Base-by-base conservation (phyloP, 2,797 vertebrate species). In the Todus mexicanus region DNA sequence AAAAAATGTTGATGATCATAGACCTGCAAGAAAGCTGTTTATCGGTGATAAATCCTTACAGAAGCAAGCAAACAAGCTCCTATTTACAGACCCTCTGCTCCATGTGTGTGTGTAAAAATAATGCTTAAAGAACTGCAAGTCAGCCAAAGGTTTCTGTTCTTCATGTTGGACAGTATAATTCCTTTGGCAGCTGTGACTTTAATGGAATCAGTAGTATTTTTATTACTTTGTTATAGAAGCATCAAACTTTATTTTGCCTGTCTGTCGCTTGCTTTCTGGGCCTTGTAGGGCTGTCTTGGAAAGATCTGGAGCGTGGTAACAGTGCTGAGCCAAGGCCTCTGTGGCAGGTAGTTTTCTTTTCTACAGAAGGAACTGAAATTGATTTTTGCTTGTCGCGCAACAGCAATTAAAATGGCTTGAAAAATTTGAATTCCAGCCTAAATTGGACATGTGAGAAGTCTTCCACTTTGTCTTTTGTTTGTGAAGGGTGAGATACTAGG, bases 1-100 rank as follows among this genome's bases (percentile, higher is more conserved):
- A 82, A 75, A 37, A 72, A 65, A 25, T 27, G 5, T 12, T 84
- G 25, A 11, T 65, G 47, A 21, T 56, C 31, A 9, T 61, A n/a
- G n/a, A 31, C 33, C 33, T 89, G 25, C 25, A 37, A 8, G 45
- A 21, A 65, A 65, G n/a, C 74, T 87, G 63, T 87, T 70, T 94
- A 27, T 74, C 53, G 90, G 85, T 89, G 74, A 72, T 57, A 83
- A 94, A 82, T 92, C 78, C 45, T 80, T 94, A 63, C 38, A 86
- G 53, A 84, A 91, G 31, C 47, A 63, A 37, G 35, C 22, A 77
- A 80, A 64, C 37, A 22, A 71, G 7, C 50, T 74, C 14, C 40
- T 43, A 42, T 66, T 90, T 59, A 33, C 22, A 60, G 47, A 59
- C 40, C 1, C 3, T 3, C 57, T 76, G 48, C 73, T 85, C n/a